These are phyloP conservation scores for Planiliza haematocheilus DNA, from an alignment of 2,113 vertebrate species.

Conservation along the genomic window DNA sequence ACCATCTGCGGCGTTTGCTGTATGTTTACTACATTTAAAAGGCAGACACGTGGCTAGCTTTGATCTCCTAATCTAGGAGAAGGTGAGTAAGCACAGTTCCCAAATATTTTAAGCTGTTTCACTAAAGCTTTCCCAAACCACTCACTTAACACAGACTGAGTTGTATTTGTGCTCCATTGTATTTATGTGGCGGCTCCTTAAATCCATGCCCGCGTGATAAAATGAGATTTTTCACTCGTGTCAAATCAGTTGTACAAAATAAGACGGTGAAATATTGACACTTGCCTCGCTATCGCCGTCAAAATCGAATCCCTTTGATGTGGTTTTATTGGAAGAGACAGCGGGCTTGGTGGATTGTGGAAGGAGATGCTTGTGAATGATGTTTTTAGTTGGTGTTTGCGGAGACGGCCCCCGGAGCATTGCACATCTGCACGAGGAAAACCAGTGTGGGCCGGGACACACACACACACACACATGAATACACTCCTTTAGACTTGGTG, in stretches of 20 bases:
- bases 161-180: no score
- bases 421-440: conserved; percentile 3
- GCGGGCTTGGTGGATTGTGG: conserved; percentile 7
- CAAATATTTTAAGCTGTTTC: neutral
- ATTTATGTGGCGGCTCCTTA: neutral
- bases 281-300: neutral
- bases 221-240: neutral
- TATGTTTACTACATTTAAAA: no score
- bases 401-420: conserved; percentile 40
- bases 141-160: neutral
- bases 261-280: neutral
- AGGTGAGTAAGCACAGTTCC: no score
- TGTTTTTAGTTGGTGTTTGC: conserved; percentile 25
- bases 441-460: neutral
- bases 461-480: neutral
- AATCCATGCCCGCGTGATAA: neutral
- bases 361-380: neutral
- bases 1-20: neutral
- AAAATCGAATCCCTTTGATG: neutral
- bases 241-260: neutral
- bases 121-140: neutral
- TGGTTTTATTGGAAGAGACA: conserved; percentile 11
- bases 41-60: neutral
- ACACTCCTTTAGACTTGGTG: conserved; percentile 10
- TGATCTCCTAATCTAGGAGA: no score